phyloP scores from a whole-genome alignment of 2,888 invertebrate species.

The Rhogogaster chlorosoma region DNA sequence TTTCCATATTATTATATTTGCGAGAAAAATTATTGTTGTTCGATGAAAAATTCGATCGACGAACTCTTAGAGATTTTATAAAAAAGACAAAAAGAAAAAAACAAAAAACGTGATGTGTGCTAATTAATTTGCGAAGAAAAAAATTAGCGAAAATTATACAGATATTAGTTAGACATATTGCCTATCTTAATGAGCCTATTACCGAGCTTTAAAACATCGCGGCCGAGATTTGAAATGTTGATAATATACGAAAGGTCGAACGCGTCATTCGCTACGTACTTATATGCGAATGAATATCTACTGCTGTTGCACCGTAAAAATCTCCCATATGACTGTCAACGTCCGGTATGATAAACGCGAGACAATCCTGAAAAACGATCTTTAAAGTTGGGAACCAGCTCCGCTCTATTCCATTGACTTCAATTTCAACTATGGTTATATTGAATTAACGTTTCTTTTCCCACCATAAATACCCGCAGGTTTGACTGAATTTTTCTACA shows the following conservation, averaged over 20 bases:
- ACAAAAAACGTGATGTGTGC: too few relatives aligned
- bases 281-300: not conserved
- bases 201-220: not conserved
- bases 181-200: not conserved
- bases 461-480: not conserved
- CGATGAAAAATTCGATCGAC: not conserved
- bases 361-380: not conserved
- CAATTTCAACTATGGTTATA: too few relatives aligned
- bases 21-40: too few relatives aligned
- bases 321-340: not conserved
- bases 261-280: not conserved
- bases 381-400: not conserved
- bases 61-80: too few relatives aligned
- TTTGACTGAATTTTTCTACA: not conserved
- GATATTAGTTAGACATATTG: too few relatives aligned
- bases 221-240: not conserved
- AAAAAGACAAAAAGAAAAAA: too few relatives aligned
- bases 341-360: not conserved
- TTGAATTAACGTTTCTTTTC: too few relatives aligned
- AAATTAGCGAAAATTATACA: too few relatives aligned
- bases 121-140: too few relatives aligned
- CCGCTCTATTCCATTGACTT: not conserved
- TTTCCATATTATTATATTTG: not conserved
- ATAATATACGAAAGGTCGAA: not conserved
- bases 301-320: not conserved